These are phyloP conservation scores for Sebastes itinus DNA, from an alignment of 2,797 vertebrate species.

Conservation along the genomic window DNA sequence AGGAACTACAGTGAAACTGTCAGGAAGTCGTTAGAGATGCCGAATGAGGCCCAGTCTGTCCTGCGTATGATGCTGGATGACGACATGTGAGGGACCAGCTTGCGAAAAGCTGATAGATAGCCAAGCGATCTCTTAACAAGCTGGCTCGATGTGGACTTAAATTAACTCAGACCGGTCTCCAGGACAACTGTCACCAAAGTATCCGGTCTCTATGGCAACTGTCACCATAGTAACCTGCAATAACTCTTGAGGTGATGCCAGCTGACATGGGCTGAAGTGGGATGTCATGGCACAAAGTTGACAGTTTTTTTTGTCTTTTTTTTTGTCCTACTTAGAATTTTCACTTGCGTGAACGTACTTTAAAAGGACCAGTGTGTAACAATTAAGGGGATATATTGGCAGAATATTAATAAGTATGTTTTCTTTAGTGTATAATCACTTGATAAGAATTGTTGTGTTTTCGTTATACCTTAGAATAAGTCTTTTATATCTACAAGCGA, in stretches of 20 bases:
- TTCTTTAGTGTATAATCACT: too few species aligned
- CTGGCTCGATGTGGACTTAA: slow-evolving; percentile 1
- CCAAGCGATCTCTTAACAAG: neutral
- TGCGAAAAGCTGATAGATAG: neutral
- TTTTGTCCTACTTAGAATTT: neutral
- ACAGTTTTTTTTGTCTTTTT: neutral
- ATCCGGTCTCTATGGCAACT: slow-evolving; percentile 30
- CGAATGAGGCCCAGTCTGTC: neutral
- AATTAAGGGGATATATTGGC: too few species aligned
- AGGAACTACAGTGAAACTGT: neutral
- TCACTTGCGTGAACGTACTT: neutral
- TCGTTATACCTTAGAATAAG: too few species aligned
- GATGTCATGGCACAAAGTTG: neutral
- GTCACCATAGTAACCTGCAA: slow-evolving; percentile 18
- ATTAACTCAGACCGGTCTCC: slow-evolving; percentile 24
- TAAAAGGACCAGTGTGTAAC: neutral
- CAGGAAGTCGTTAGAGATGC: neutral
- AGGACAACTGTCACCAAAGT: slow-evolving; percentile 44
- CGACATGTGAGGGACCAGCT: neutral
- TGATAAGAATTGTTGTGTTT: too few species aligned
- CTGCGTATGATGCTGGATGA: neutral
- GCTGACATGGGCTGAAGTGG: slow-evolving; percentile 12
- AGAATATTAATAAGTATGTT: too few species aligned
- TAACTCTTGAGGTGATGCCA: slow-evolving; percentile 2
- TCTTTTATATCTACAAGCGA: too few species aligned